Conservation (phyloP, 2,113 vertebrate species). For the Gyps fulvus region DNA sequence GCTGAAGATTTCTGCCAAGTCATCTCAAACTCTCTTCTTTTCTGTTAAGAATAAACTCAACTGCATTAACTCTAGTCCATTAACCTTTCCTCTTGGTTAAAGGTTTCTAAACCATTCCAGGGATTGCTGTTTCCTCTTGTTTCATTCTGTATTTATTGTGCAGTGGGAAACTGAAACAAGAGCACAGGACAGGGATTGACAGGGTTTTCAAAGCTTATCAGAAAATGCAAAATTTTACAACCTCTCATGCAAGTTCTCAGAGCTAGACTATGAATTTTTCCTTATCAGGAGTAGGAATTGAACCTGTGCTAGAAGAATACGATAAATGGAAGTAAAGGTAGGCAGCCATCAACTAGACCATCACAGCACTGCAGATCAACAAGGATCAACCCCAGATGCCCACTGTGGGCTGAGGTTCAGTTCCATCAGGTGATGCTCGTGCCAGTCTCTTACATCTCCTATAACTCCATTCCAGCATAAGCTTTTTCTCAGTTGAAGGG, state of each 20-base stretch:
- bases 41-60: constrained; percentile 22
- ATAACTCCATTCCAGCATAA: neutral
- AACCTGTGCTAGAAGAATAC: neutral
- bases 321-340: neutral
- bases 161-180: neutral
- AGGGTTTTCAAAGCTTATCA: neutral
- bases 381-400: neutral
- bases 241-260: neutral
- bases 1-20: constrained; percentile 8
- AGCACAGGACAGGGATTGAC: neutral
- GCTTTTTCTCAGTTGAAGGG: neutral
- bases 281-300: neutral
- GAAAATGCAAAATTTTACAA: neutral
- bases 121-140: neutral
- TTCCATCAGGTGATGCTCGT: neutral
- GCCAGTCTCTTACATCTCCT: neutral
- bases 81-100: constrained; percentile 41
- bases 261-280: neutral
- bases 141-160: neutral
- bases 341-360: neutral
- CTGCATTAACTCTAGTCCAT: constrained; percentile 11
- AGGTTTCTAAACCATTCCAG: constrained; percentile 17
- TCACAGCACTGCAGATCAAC: neutral
- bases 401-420: neutral
- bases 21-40: neutral